Conservation (phyloP, 2,888 invertebrate genomes). For the Patella depressa region DNA sequence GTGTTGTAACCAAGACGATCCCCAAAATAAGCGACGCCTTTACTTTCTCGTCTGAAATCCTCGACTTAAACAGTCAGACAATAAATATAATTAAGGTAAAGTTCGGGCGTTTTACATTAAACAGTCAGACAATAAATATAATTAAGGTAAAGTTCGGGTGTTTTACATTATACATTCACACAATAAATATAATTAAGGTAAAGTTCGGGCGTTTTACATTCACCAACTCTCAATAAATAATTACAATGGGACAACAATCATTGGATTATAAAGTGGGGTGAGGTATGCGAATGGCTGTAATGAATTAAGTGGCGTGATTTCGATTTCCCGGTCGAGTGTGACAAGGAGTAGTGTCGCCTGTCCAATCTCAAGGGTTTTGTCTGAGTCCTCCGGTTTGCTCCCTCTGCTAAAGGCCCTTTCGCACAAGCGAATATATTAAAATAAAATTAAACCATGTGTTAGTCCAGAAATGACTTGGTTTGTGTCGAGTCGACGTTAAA, state of each 20-base stretch:
- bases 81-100: slow-evolving; percentile 50
- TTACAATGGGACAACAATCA: slow-evolving; percentile 1
- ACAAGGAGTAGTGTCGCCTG: no score
- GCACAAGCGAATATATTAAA: no score
- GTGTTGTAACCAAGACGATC: slow-evolving; percentile 35
- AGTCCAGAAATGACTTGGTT: no score
- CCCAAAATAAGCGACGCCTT: slow-evolving; percentile 44
- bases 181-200: slow-evolving; percentile 49
- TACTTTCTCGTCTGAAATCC: slow-evolving; percentile 47
- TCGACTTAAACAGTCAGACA: slow-evolving; percentile 33
- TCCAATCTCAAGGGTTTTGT: no score
- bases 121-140: slow-evolving; percentile 33
- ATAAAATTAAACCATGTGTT: no score
- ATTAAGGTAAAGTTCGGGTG: slow-evolving; percentile 40
- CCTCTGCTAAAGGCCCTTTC: no score
- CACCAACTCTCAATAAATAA: slow-evolving; percentile 31
- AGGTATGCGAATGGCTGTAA: no score
- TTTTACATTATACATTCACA: slow-evolving; percentile 15
- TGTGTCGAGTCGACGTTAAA: no score
- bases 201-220: background rate
- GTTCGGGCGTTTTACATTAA: slow-evolving; percentile 1
- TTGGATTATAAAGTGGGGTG: no score
- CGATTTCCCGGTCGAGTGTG: no score
- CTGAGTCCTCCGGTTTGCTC: no score
- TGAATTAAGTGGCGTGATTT: no score